Evolutionary conservation across 2,888 invertebrate genomes (phyloP).

Genomic region (Dilophus febrilis): DNA sequence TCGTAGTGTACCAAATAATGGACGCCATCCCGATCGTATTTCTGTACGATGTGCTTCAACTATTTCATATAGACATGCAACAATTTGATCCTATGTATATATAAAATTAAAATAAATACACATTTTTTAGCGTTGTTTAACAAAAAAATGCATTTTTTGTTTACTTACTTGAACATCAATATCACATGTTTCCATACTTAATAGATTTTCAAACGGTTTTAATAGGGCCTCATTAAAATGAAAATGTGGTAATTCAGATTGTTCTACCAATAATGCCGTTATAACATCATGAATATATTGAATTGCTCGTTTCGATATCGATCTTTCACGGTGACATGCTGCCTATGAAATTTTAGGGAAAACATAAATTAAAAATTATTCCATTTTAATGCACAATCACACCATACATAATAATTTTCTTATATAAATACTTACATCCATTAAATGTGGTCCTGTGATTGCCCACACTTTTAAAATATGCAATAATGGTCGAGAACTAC

Average conservation of each 20-base stretch:
- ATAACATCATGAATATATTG: slow-evolving; percentile 85
- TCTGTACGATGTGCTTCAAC: slow-evolving; percentile 88
- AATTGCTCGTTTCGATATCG: slow-evolving; percentile 79
- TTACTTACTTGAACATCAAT: slow-evolving; percentile 66
- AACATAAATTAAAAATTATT: slow-evolving; percentile 5
- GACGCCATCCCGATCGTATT: slow-evolving; percentile 91
- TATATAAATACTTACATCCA: slow-evolving; percentile 46
- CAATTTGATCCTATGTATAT: slow-evolving; percentile 76
- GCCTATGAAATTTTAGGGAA: slow-evolving; percentile 44
- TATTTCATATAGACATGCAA: slow-evolving; percentile 88
- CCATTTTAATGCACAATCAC: neutral
- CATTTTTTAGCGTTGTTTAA: too few species aligned
- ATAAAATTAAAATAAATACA: slow-evolving; percentile 15
- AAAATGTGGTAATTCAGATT: slow-evolving; percentile 79
- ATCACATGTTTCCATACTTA: slow-evolving; percentile 85
- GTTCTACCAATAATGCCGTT: slow-evolving; percentile 69
- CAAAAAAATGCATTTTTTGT: neutral
- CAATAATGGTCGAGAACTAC: slow-evolving; percentile 71
- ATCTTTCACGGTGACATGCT: slow-evolving; percentile 76
- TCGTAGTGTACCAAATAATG: slow-evolving; percentile 81
- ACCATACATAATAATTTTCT: too few species aligned
- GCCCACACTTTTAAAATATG: slow-evolving; percentile 90
- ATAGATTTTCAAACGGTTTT: slow-evolving; percentile 86
- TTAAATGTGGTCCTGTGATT: slow-evolving; percentile 79
- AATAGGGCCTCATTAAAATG: slow-evolving; percentile 90